A percentile compares a stretch with the other conserved stretches of the same genome.
Evolutionary conservation across 2,113 vertebrate genomes (phyloP).

Genomic region (Panthera leo): DNA sequence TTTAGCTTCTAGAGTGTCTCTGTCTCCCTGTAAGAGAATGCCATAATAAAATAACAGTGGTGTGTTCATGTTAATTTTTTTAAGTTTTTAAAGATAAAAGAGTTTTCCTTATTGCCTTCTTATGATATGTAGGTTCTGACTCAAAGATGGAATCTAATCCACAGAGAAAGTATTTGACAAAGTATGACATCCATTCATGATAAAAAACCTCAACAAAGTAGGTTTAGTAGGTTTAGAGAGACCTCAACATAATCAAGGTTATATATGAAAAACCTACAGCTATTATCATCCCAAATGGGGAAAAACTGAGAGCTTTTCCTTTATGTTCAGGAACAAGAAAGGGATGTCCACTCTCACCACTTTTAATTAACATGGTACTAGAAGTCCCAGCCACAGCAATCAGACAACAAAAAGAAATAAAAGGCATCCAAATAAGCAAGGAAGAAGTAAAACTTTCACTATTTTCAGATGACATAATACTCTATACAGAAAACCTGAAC

Average conservation of each 20-base stretch:
- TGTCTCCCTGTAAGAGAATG: neutral
- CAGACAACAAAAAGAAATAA: neutral
- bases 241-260: neutral
- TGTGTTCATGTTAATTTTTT: neutral
- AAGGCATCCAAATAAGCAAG: neutral
- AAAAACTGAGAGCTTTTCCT: neutral
- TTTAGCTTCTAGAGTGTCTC: slow-evolving; percentile 3
- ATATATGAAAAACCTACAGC: neutral
- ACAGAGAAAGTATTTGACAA: neutral
- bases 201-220: neutral
- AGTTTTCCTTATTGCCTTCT: neutral
- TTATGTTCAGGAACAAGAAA: neutral
- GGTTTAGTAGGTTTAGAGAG: neutral
- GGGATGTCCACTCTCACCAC: neutral
- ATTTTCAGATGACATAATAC: neutral
- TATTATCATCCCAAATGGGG: neutral
- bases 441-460: neutral
- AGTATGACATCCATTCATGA: neutral
- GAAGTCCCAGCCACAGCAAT: neutral
- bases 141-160: neutral
- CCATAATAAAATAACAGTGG: neutral
- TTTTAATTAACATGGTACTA: neutral
- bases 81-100: neutral
- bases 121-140: neutral
- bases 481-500: neutral